Percentiles rank a stretch among this genome's conserved stretches.
Evolutionary conservation across 2,113 vertebrate species (phyloP).

Genomic region (Charadrius vociferus): DNA sequence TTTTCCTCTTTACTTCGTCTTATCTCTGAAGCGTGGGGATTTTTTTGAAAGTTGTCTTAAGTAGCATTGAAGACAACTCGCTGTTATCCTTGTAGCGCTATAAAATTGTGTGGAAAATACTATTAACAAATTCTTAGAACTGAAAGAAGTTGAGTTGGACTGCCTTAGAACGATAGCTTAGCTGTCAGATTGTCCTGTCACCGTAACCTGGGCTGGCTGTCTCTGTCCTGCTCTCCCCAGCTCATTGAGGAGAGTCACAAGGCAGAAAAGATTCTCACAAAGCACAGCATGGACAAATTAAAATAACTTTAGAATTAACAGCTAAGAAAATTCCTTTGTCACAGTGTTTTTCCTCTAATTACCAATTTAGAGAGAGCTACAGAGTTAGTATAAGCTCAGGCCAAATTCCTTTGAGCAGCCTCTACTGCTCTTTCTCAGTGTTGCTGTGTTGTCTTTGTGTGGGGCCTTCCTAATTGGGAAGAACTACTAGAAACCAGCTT

Average conservation of each 20-base stretch:
- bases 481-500: not conserved
- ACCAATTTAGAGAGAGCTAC: not conserved
- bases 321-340: not conserved
- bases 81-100: not conserved
- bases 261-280: not conserved
- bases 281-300: not conserved
- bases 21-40: rapidly evolving
- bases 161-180: not conserved
- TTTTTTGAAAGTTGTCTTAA: not conserved
- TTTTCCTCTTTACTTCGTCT: not conserved
- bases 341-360: conserved; percentile 9
- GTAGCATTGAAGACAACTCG: not conserved
- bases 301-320: not conserved
- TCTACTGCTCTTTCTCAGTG: not conserved
- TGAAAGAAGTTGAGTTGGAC: not conserved
- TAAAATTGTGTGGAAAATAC: not conserved
- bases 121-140: not conserved
- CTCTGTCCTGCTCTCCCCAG: not conserved
- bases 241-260: not conserved
- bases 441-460: not conserved
- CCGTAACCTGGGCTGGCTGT: not conserved
- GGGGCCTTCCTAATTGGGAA: conserved; percentile 4
- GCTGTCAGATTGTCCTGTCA: not conserved
- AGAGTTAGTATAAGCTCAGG: not conserved
- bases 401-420: not conserved